Percentiles rank a stretch among this genome's conserved stretches.
These are phyloP conservation scores for Aeoliscus strigatus DNA, from an alignment of 2,797 vertebrate species.

Conservation along the genomic window DNA sequence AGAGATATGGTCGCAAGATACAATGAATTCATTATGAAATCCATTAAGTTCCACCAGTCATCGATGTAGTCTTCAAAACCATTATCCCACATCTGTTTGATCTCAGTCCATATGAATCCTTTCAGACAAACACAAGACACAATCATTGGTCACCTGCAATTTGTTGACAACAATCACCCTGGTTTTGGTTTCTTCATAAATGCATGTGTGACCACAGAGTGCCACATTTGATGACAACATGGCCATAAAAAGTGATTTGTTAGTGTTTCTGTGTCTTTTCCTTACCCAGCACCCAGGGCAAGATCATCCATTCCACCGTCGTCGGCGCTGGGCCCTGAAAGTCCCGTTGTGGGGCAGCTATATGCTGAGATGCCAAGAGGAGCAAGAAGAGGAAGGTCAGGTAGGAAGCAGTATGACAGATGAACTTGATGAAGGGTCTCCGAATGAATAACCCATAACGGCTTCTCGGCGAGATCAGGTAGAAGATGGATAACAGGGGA, in stretches of 20 bases:
- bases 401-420: constrained; percentile 97
- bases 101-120: constrained; percentile 99
- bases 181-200: not conserved
- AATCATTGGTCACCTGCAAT: no score
- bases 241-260: not conserved
- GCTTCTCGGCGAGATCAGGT: constrained; percentile 91
- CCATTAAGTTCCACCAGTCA: constrained; percentile 99
- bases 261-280: constrained; percentile 4
- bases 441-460: constrained; percentile 90
- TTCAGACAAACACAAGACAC: no score
- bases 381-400: constrained; percentile 96
- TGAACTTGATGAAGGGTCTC: constrained; percentile 99
- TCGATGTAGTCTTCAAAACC: constrained; percentile 94
- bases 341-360: constrained; percentile 73
- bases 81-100: constrained; percentile 99
- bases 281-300: constrained; percentile 99
- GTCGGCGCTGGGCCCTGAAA: constrained; percentile 88
- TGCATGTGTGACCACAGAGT: constrained; percentile 1
- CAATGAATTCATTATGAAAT: constrained; percentile 97
- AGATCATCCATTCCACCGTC: constrained; percentile 96
- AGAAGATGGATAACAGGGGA: constrained; percentile 88
- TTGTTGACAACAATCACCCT: no score
- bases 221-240: no score
- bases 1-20: constrained; percentile 96
- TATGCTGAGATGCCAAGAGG: constrained; percentile 91